Evolutionary conservation across 2,113 vertebrate genomes (phyloP).

Genomic region (Cisticola juncidis): DNA sequence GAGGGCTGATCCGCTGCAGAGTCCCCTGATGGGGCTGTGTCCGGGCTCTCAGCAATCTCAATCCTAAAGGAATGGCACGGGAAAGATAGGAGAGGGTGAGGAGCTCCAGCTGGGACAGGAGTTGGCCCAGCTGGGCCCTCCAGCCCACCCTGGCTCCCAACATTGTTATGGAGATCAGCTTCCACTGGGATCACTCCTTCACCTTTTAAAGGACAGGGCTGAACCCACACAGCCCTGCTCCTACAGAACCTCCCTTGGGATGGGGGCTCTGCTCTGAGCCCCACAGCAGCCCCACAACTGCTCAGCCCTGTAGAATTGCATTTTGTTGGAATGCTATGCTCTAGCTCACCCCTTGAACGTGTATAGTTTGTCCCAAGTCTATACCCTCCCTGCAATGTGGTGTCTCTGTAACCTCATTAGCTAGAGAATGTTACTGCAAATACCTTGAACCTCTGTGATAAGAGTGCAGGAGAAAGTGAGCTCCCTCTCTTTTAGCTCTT

Average conservation of each 20-base stretch:
- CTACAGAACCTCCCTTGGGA: neutral
- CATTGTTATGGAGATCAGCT: neutral
- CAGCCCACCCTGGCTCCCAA: rapidly evolving
- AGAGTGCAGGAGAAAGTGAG: no score
- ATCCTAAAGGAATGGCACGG: conserved; percentile 59
- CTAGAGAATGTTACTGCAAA: no score
- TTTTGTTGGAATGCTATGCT: no score
- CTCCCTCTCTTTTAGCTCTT: no score
- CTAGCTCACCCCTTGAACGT: no score
- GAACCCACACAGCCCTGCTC: neutral
- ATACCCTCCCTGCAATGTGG: no score
- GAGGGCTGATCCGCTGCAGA: conserved; percentile 81
- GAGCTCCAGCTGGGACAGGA: rapidly evolving
- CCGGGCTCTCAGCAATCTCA: conserved; percentile 88
- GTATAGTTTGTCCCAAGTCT: no score
- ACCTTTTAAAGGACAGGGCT: neutral
- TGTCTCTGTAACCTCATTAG: no score
- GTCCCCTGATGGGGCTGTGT: conserved; percentile 70
- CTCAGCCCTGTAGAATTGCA: no score
- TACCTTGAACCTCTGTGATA: no score
- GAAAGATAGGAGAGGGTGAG: rapidly evolving
- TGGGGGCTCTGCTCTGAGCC: neutral
- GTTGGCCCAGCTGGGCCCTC: rapidly evolving
- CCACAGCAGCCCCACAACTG: neutral
- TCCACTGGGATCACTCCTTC: neutral